These are phyloP conservation scores for Saccopteryx leptura DNA, from an alignment of 2,113 vertebrate species.

Conservation along the genomic window DNA sequence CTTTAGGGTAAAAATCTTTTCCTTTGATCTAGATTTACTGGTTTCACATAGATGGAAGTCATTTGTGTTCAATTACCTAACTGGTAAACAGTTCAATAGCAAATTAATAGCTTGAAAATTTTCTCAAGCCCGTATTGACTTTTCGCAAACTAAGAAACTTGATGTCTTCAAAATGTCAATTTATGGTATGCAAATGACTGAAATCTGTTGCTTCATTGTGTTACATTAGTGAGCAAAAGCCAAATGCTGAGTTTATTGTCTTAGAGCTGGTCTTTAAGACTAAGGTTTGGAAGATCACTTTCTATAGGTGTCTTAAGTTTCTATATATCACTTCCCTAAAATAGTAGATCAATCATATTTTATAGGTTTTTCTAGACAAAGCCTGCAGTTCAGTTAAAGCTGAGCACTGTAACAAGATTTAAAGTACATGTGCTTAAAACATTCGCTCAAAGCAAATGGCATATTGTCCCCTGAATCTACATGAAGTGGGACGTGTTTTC, in stretches of 20 bases:
- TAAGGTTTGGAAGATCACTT: not conserved
- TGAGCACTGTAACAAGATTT: not conserved
- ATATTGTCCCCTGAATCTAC: not conserved
- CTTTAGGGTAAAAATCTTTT: not conserved
- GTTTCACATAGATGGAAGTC: conserved; percentile 2
- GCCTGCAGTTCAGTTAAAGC: not conserved
- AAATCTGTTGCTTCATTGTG: not conserved
- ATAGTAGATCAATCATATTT: not conserved
- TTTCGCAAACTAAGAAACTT: not conserved
- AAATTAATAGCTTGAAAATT: conserved; percentile 47
- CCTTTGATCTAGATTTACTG: not conserved
- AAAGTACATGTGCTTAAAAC: not conserved
- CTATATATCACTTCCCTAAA: not conserved
- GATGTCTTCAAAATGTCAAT: not conserved
- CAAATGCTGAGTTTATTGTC: not conserved
- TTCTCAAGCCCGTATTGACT: not conserved
- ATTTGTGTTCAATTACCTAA: not conserved
- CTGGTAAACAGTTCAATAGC: not conserved
- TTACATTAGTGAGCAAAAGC: not conserved
- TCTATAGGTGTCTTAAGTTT: not conserved
- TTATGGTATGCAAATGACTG: not conserved
- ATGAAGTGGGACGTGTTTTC: not conserved
- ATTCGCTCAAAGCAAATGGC: not conserved
- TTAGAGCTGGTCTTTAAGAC: not conserved
- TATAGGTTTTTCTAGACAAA: not conserved